Evolutionary conservation across 2,113 vertebrate species (phyloP).

Genomic region (Rhipidura dahli): DNA sequence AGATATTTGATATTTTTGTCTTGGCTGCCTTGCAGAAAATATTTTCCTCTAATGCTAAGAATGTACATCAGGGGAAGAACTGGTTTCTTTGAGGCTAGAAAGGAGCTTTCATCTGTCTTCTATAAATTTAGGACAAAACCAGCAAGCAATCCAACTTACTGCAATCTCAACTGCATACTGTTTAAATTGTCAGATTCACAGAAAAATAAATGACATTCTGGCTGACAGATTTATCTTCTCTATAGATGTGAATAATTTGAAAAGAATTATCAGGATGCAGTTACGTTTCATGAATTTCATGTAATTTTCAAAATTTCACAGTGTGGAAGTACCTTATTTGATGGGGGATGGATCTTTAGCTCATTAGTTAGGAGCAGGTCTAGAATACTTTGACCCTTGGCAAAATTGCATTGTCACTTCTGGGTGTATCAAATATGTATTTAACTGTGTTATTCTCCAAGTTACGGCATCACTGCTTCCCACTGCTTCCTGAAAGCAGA

Average conservation of each 20-base stretch:
- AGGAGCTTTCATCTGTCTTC: neutral
- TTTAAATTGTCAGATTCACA: neutral
- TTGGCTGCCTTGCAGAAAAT: neutral
- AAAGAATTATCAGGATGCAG: neutral
- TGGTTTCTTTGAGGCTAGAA: neutral
- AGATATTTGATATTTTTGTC: neutral
- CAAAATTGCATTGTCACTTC: conserved; percentile 32
- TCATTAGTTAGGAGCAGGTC: neutral
- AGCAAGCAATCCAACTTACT: neutral
- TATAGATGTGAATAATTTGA: neutral
- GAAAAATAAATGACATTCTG: neutral
- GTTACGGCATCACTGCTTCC: neutral
- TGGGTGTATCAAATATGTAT: neutral
- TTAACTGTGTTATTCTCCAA: neutral
- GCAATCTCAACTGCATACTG: neutral
- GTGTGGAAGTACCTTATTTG: neutral
- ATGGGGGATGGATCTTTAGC: neutral
- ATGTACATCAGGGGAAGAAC: neutral
- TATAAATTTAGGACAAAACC: neutral
- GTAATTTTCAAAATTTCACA: neutral
- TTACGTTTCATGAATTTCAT: neutral
- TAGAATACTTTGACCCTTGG: neutral
- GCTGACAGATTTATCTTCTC: neutral
- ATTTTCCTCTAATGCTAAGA: neutral
- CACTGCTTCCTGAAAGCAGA: neutral